phyloP scores from a whole-genome alignment of 2,113 vertebrate genomes.

The Tragelaphus imberbis region DNA sequence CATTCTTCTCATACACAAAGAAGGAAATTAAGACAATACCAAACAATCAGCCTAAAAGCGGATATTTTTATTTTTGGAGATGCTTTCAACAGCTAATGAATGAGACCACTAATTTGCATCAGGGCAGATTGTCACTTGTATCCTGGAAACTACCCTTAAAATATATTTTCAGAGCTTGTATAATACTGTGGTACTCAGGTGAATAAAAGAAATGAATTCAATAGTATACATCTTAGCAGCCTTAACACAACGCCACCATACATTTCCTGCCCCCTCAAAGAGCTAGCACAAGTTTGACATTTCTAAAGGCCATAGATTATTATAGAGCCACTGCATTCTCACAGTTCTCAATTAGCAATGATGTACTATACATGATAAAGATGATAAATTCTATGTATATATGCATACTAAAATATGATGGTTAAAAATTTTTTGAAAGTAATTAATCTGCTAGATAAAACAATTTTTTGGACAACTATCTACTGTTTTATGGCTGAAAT shows the following conservation, averaged over 20 bases:
- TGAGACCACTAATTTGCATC: conserved; percentile 21
- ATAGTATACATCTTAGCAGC: not conserved
- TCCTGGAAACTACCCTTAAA: conserved; percentile 9
- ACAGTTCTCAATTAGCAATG: not conserved
- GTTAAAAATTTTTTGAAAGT: not conserved
- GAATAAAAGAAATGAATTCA: not conserved
- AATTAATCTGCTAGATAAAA: not conserved
- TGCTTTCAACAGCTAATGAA: conserved; percentile 30
- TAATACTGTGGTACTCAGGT: not conserved
- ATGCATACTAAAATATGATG: not conserved
- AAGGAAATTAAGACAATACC: conserved; percentile 39
- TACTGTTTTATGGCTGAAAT: not conserved
- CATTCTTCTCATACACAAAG: conserved; percentile 8
- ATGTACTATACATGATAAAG: not conserved
- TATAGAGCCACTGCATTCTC: not conserved
- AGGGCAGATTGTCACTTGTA: not conserved
- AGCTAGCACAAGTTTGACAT: not conserved
- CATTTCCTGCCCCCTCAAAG: not conserved
- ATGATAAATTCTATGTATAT: not conserved
- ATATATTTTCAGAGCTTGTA: not conserved
- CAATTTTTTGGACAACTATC: not conserved
- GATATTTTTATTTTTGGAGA: conserved; percentile 39
- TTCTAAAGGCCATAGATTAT: not conserved
- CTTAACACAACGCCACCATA: not conserved
- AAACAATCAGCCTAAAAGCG: conserved; percentile 6